Base-by-base conservation (phyloP, 1,140 invertebrate genomes). In the Tigriopus japonicus region DNA sequence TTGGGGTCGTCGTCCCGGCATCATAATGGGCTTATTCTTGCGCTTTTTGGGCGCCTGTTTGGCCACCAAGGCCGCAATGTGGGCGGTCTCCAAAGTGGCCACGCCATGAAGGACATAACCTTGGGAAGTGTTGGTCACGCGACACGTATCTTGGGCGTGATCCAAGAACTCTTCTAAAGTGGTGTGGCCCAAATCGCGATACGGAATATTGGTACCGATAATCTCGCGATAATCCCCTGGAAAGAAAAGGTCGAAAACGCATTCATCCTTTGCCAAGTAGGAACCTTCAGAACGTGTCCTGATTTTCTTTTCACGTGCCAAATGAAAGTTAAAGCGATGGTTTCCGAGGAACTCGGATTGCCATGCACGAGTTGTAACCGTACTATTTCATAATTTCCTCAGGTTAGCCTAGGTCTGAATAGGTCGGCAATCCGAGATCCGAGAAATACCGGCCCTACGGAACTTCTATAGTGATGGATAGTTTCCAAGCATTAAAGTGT, bases 191-290 rank as follows among this genome's bases (percentile, higher is more conserved):
- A 81, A 68, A 62, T 75, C 73, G 60, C 66, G 68, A 63, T 71
- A 81, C 6, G 79, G 79, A 64, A 82, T 78, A 51, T 65, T 66
- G 65, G 76, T 72, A 42, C 78, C 79, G 65, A 76, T 71, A 2
- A 82, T 62, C 59, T 71, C 71, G 55, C 65, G 67, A 65, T 79
- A 82, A 68, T 81, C 79, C 49, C 69, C 75, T 75, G 59, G 5
- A 66, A 19, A 28, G 41, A 49, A 23, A 6, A n/a, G n/a, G n/a
- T n/a, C n/a, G n/a, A n/a, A n/a, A n/a, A n/a, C n/a, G n/a, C n/a
- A n/a, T n/a, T n/a, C n/a, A n/a, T n/a, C n/a, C n/a, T n/a, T n/a
- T n/a, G n/a, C n/a, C n/a, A n/a, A n/a, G n/a, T n/a, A n/a, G n/a
- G n/a, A n/a, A n/a, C n/a, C n/a, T n/a, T n/a, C n/a, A n/a, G n/a